phyloP scores from a whole-genome alignment of 37 sponge, comb jelly and placozoan species.

The Ianthella basta region DNA sequence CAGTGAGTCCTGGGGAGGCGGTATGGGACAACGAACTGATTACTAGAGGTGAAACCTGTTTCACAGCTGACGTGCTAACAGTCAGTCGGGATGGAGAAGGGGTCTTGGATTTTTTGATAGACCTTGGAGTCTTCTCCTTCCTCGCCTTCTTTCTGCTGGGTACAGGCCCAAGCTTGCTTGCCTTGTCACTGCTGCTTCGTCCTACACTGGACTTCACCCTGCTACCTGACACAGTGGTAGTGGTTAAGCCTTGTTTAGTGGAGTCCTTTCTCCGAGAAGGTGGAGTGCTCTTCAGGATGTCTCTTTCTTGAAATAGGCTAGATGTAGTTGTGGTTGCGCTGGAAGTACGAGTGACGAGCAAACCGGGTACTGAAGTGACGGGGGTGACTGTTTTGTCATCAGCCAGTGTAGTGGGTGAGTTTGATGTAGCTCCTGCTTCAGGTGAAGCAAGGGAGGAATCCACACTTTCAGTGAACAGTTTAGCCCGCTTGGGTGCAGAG shows the following conservation, averaged over 20 bases:
- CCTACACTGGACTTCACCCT: no score
- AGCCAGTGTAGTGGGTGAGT: not conserved
- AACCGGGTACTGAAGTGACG: not conserved
- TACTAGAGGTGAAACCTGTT: constrained; percentile 6
- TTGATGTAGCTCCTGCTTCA: not conserved
- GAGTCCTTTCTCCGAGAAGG: not conserved
- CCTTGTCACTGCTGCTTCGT: no score
- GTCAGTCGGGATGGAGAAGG: not conserved
- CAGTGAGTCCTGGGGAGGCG: no score
- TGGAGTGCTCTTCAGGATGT: not conserved
- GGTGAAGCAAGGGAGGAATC: not conserved
- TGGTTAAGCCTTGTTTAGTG: not conserved
- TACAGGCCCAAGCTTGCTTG: no score
- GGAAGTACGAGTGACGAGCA: not conserved
- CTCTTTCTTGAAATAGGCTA: not conserved
- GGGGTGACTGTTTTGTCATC: no score
- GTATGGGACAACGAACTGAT: not conserved
- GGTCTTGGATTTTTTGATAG: not conserved
- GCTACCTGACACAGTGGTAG: not conserved
- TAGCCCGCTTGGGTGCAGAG: not conserved
- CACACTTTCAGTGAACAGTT: not conserved
- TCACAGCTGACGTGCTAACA: not conserved
- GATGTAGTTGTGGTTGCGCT: not conserved
- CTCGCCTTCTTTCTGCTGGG: not conserved
- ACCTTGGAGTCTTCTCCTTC: not conserved